These are phyloP conservation scores for Hirtodrosophila duncani DNA, from an alignment of 2,888 invertebrate species.

Conservation along the genomic window DNA sequence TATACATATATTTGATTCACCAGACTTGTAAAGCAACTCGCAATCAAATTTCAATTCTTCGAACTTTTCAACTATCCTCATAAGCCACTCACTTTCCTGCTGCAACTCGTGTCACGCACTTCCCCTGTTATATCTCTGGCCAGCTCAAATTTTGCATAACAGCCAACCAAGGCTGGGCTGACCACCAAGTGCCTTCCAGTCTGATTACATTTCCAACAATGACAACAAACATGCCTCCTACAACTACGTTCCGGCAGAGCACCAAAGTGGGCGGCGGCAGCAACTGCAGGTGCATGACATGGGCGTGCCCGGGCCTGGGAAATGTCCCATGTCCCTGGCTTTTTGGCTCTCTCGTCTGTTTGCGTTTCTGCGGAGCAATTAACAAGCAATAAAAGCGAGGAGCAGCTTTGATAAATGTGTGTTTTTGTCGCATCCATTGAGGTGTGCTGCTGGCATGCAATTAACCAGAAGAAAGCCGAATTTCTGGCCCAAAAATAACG, in stretches of 20 bases:
- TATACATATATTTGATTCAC: no score
- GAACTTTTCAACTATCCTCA: no score
- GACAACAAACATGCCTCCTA: conserved; percentile 13
- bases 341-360: conserved; percentile 33
- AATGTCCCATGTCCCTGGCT: no score
- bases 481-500: no score
- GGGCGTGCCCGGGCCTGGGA: no score
- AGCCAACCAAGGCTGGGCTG: conserved; percentile 5
- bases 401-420: conserved; percentile 50
- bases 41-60: no score
- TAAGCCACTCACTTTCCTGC: no score
- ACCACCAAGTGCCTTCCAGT: conserved; percentile 50
- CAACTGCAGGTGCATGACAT: conserved; percentile 53
- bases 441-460: conserved; percentile 45
- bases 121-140: conserved; percentile 21
- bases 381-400: conserved; percentile 65
- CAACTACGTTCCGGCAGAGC: no score
- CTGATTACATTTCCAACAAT: conserved; percentile 47
- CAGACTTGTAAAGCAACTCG: no score
- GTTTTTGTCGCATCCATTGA: conserved; percentile 44
- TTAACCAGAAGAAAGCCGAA: conserved; percentile 59
- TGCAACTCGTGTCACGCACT: conserved; percentile 15
- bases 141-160: neutral
- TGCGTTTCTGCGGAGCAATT: conserved; percentile 59
- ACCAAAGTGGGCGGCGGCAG: conserved; percentile 6